Conservation (phyloP, 2,113 vertebrate genomes). For the Oriolus oriolus region DNA sequence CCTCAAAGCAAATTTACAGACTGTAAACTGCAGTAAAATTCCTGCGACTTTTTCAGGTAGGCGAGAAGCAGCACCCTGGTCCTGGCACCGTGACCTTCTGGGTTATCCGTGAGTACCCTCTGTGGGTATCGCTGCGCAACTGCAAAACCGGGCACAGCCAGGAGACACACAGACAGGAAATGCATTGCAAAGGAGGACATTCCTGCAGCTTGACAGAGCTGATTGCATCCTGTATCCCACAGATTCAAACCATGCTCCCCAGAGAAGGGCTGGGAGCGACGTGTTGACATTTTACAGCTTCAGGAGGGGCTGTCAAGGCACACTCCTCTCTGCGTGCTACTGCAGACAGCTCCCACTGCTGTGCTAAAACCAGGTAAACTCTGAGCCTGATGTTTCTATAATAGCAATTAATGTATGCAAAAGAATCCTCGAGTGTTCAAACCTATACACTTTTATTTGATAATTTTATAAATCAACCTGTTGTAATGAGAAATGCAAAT, state of each 20-base stretch:
- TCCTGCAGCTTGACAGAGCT: too few species aligned
- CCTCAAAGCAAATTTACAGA: background rate
- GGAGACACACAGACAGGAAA: accelerated
- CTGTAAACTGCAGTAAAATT: background rate
- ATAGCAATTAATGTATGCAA: background rate
- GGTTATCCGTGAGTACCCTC: background rate
- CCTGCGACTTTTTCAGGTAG: accelerated
- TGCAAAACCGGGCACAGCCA: background rate
- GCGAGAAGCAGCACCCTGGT: accelerated
- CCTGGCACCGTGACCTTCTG: accelerated
- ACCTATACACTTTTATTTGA: background rate
- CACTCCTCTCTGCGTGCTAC: accelerated
- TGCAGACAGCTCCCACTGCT: background rate
- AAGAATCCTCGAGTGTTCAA: background rate
- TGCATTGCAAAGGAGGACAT: accelerated
- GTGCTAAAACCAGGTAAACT: background rate
- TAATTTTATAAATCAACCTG: background rate
- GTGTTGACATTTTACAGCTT: background rate
- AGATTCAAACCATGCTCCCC: background rate
- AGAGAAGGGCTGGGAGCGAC: background rate
- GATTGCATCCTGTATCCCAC: accelerated
- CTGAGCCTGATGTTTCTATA: background rate
- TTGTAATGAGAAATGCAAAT: background rate
- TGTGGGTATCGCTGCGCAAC: accelerated
- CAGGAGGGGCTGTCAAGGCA: accelerated